Conservation (phyloP, 2,113 vertebrate genomes). For the Scytalopus superciliaris region DNA sequence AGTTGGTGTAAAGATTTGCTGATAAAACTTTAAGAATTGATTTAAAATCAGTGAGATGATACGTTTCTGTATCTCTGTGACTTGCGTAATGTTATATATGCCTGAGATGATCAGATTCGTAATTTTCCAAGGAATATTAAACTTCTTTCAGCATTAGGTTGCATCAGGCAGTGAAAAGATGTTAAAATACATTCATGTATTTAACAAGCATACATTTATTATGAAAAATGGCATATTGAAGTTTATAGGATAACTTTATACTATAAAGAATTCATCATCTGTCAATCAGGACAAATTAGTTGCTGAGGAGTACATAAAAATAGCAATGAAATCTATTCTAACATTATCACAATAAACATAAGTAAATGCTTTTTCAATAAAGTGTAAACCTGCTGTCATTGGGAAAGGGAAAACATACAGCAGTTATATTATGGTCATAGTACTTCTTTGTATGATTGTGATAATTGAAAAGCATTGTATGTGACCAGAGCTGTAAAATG, state of each 20-base stretch:
- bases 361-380: conserved; percentile 31
- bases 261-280: conserved; percentile 28
- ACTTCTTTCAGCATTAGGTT: not conserved
- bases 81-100: not conserved
- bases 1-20: not conserved
- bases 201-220: not conserved
- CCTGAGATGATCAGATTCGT: not conserved
- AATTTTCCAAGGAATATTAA: not conserved
- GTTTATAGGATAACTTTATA: conserved; percentile 2
- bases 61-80: not conserved
- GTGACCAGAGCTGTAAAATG: conserved; percentile 14
- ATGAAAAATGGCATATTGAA: conserved; percentile 20
- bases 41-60: not conserved
- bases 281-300: conserved; percentile 19
- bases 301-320: not conserved
- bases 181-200: not conserved
- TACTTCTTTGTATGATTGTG: not conserved
- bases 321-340: conserved; percentile 16
- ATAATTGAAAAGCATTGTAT: not conserved
- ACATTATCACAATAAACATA: not conserved
- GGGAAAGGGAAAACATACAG: not conserved
- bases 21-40: not conserved
- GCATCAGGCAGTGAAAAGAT: not conserved
- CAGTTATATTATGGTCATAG: not conserved
- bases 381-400: not conserved